These are phyloP conservation scores for Cyanistes caeruleus DNA, from an alignment of 2,113 vertebrate genomes.

Conservation along the genomic window DNA sequence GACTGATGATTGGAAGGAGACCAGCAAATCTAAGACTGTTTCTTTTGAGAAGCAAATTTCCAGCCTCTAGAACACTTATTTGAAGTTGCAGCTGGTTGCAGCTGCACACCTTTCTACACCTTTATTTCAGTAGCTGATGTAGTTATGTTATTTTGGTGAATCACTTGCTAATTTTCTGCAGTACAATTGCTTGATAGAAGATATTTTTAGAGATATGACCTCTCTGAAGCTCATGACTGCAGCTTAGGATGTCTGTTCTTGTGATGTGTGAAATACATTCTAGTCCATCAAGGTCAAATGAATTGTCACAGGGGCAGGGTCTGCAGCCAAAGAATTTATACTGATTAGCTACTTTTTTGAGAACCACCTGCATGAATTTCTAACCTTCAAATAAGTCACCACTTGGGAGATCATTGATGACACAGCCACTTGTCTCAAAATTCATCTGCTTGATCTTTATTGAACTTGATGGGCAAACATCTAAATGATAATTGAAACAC, in stretches of 20 bases:
- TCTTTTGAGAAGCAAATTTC: background rate
- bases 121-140: background rate
- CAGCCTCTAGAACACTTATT: background rate
- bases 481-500: constrained; percentile 70
- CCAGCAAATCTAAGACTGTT: background rate
- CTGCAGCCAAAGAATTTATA: constrained; percentile 54
- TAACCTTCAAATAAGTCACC: constrained; percentile 65
- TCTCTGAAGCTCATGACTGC: constrained; percentile 41
- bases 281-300: constrained; percentile 61
- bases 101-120: background rate
- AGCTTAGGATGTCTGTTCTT: constrained; percentile 42
- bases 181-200: background rate
- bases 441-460: constrained; percentile 64
- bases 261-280: constrained; percentile 39
- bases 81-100: background rate
- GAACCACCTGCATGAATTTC: constrained; percentile 47
- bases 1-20: background rate
- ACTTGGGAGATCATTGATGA: constrained; percentile 58
- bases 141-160: constrained; percentile 21
- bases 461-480: constrained; percentile 73
- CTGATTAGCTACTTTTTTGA: constrained; percentile 62
- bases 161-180: constrained; percentile 8
- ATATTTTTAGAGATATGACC: constrained; percentile 35
- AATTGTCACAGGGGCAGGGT: constrained; percentile 1
- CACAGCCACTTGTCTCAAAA: constrained; percentile 66